Conservation (phyloP, 2,797 vertebrate species). For the Catamblyrhynchus diadema region DNA sequence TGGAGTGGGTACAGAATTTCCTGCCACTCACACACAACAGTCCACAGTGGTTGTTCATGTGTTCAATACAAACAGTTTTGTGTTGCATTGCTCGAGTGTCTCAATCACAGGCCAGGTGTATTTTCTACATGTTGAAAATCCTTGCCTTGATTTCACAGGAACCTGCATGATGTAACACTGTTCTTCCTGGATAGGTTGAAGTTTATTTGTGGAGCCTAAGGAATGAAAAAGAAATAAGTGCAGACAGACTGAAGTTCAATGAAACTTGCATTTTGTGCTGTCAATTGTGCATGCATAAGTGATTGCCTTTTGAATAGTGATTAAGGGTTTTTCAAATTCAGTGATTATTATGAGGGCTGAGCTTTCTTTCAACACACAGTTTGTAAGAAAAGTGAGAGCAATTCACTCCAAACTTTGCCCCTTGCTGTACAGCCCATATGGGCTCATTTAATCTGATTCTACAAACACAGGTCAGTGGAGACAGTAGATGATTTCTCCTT, state of each 20-base stretch:
- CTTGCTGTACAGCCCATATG: background rate
- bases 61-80: background rate
- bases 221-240: background rate
- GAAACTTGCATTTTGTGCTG: background rate
- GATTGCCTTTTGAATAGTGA: slow-evolving; percentile 5
- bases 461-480: background rate
- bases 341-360: background rate
- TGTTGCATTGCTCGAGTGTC: background rate
- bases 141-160: background rate
- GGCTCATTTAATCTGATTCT: background rate
- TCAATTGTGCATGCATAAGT: background rate
- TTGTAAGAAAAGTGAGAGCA: background rate
- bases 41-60: rapidly evolving
- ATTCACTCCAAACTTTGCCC: background rate
- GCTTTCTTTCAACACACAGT: background rate
- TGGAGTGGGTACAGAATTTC: background rate
- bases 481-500: background rate
- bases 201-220: background rate
- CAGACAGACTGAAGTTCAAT: background rate
- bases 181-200: background rate
- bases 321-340: background rate
- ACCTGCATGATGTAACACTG: rapidly evolving
- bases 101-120: background rate
- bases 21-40: background rate
- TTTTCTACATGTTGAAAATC: background rate